These are phyloP conservation scores for Cartodere bifasciata DNA, from an alignment of 2,888 invertebrate genomes.

Conservation along the genomic window DNA sequence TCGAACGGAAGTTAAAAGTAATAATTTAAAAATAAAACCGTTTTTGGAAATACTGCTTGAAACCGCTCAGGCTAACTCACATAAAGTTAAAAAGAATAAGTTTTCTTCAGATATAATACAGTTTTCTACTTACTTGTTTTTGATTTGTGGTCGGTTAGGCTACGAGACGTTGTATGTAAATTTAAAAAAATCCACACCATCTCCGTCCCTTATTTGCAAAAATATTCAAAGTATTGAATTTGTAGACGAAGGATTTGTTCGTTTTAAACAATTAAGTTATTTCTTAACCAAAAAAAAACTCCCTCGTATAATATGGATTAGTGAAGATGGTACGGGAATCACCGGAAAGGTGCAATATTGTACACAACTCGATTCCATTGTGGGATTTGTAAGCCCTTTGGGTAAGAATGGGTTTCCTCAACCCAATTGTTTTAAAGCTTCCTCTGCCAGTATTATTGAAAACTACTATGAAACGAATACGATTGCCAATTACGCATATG, in stretches of 20 bases:
- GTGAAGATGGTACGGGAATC: background rate
- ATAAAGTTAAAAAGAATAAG: too few relatives aligned
- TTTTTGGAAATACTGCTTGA: too few relatives aligned
- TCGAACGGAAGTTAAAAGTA: too few relatives aligned
- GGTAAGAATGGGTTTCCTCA: background rate
- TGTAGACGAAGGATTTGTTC: background rate
- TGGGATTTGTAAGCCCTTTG: background rate
- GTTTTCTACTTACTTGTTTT: background rate
- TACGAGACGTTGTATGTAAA: background rate
- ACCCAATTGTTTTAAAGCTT: background rate
- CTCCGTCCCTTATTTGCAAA: background rate
- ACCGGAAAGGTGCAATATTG: background rate
- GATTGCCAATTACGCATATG: slow-evolving; percentile 12
- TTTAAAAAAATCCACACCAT: background rate
- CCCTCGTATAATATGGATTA: background rate
- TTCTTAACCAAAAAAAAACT: background rate
- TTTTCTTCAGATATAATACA: too few relatives aligned
- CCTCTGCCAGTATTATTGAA: background rate
- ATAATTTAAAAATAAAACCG: too few relatives aligned
- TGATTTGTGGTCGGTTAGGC: background rate
- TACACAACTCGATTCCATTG: background rate
- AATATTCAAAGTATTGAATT: background rate
- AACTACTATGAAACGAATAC: background rate
- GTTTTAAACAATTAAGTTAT: background rate
- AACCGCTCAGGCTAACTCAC: too few relatives aligned